Evolutionary conservation across 2,113 vertebrate species (phyloP).

Genomic region (Mionectes macconnelli): DNA sequence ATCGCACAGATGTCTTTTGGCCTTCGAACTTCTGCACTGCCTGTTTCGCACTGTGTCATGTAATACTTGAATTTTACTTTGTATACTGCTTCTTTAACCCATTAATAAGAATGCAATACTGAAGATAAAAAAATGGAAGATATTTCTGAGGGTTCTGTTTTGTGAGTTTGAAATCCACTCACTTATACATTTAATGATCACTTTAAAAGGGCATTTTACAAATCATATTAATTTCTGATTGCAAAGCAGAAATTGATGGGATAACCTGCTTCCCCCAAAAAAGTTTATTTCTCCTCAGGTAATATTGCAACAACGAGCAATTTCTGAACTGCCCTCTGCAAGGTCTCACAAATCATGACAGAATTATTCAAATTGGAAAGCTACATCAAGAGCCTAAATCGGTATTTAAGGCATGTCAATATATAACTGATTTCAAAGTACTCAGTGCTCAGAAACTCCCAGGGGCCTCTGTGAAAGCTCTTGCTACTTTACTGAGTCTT

Average conservation of each 20-base stretch:
- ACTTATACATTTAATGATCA: not conserved
- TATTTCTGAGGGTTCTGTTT: not conserved
- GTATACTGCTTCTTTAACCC: not conserved
- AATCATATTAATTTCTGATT: not conserved
- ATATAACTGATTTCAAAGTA: not conserved
- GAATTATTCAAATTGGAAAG: not conserved
- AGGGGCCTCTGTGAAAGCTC: not conserved
- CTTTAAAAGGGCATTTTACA: not conserved
- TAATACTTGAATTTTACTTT: not conserved
- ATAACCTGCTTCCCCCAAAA: not conserved
- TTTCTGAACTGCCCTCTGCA: not conserved
- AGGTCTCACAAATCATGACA: not conserved
- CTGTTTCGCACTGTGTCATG: fast-evolving
- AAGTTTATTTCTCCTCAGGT: not conserved
- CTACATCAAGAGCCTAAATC: not conserved
- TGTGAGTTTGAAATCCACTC: not conserved
- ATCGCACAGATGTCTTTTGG: not conserved
- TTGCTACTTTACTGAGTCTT: not conserved
- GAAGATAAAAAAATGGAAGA: not conserved
- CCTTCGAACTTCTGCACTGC: not conserved
- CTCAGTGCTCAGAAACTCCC: not conserved
- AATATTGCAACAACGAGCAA: not conserved
- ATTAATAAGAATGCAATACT: not conserved
- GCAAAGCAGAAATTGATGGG: not conserved
- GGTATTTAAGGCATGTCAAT: not conserved